Percentiles rank a stretch among this genome's conserved stretches.
Evolutionary conservation across 2,113 vertebrate genomes (phyloP).

Genomic region (Tamias sibiricus): DNA sequence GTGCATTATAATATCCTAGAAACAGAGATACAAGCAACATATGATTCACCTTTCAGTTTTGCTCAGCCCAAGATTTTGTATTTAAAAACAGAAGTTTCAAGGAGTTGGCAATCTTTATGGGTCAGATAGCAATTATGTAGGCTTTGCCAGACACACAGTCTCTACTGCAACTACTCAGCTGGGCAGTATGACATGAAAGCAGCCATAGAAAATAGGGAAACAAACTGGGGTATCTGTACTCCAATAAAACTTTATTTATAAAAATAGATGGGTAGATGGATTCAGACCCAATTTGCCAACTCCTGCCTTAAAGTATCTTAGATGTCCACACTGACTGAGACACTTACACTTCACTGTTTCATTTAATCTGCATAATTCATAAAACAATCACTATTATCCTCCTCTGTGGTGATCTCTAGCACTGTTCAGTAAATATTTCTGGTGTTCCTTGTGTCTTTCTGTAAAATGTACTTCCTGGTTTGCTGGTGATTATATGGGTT

Average conservation of each 20-base stretch:
- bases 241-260: slow-evolving; percentile 57
- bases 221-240: not conserved
- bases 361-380: not conserved
- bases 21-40: not conserved
- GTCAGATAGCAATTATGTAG: not conserved
- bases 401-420: not conserved
- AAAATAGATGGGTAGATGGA: not conserved
- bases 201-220: not conserved
- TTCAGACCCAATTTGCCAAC: not conserved
- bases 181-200: not conserved
- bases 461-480: not conserved
- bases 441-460: not conserved
- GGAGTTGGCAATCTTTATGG: not conserved
- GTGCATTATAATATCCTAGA: not conserved
- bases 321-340: not conserved
- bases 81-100: not conserved
- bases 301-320: not conserved
- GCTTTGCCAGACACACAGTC: not conserved
- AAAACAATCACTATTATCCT: not conserved
- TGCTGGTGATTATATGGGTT: not conserved
- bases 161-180: not conserved
- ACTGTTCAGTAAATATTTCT: not conserved
- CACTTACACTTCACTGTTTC: not conserved
- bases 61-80: not conserved
- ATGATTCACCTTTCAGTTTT: not conserved